Evolutionary conservation across 1,140 invertebrate species (phyloP).

Genomic region (Orchesella cincta): DNA sequence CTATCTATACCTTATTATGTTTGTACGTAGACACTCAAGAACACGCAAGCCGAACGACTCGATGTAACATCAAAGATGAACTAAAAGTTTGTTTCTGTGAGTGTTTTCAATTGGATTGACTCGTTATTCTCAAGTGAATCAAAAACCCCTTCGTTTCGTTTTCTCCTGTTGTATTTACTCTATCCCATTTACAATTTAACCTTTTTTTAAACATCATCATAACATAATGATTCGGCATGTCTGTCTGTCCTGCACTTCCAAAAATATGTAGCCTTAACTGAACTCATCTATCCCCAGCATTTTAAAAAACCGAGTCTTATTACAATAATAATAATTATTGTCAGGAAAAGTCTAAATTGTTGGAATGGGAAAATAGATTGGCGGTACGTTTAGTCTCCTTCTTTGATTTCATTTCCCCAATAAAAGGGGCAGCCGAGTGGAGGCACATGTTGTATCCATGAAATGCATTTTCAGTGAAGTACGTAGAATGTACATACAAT

Average conservation of each 20-base stretch:
- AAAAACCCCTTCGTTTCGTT: slow-evolving; percentile 6
- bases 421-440: not conserved
- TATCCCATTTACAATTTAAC: not conserved
- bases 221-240: not conserved
- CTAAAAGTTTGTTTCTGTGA: not conserved
- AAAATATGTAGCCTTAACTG: slow-evolving; percentile 1
- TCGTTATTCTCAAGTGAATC: slow-evolving; percentile 24
- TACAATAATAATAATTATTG: slow-evolving; percentile 1
- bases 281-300: not conserved
- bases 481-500: not conserved
- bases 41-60: not conserved
- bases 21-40: not conserved
- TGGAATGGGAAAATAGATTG: not conserved
- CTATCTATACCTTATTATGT: not conserved
- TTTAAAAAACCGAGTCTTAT: slow-evolving; percentile 13
- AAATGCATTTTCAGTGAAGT: not conserved
- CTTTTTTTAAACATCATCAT: not conserved
- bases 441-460: not conserved
- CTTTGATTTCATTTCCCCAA: not conserved
- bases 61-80: not conserved
- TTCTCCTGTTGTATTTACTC: not conserved
- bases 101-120: slow-evolving; percentile 21
- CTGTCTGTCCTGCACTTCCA: not conserved
- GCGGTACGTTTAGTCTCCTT: not conserved
- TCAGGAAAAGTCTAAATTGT: not conserved